phyloP scores from a whole-genome alignment of 1,140 invertebrate species.

The Magallana gigas region DNA sequence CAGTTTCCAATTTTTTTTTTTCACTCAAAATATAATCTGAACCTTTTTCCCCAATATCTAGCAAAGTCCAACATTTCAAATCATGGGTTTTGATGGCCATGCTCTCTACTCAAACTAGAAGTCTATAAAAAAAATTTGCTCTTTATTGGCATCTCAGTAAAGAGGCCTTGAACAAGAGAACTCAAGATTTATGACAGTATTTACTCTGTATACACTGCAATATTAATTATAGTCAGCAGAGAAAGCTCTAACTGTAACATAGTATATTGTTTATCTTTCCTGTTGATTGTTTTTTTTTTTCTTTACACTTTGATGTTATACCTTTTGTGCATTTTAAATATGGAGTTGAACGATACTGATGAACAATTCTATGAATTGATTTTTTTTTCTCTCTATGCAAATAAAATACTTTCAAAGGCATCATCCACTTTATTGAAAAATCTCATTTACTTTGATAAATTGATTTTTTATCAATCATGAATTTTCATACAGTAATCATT shows the following conservation, averaged over 20 bases:
- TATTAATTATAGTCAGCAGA: neutral
- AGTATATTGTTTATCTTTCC: neutral
- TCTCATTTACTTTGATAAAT: too few relatives aligned
- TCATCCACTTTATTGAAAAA: too few relatives aligned
- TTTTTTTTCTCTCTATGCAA: neutral
- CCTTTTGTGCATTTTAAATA: slow-evolving; percentile 19
- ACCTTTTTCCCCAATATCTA: too few relatives aligned
- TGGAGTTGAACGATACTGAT: neutral
- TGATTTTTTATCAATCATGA: neutral
- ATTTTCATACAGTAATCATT: neutral
- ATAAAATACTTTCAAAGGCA: too few relatives aligned
- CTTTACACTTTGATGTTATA: neutral
- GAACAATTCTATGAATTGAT: slow-evolving; percentile 10
- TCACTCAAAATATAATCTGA: too few relatives aligned
- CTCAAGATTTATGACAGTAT: neutral
- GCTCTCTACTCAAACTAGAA: too few relatives aligned
- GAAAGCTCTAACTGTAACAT: neutral
- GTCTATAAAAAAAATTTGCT: too few relatives aligned
- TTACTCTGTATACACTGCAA: neutral
- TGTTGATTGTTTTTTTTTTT: neutral
- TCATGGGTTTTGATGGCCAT: too few relatives aligned
- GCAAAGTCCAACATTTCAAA: too few relatives aligned
- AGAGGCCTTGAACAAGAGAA: neutral
- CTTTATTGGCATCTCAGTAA: too few relatives aligned
- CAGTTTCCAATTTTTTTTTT: too few relatives aligned